Evolutionary conservation across 2,797 vertebrate genomes (phyloP).

Genomic region (Enteromius paludinosus): DNA sequence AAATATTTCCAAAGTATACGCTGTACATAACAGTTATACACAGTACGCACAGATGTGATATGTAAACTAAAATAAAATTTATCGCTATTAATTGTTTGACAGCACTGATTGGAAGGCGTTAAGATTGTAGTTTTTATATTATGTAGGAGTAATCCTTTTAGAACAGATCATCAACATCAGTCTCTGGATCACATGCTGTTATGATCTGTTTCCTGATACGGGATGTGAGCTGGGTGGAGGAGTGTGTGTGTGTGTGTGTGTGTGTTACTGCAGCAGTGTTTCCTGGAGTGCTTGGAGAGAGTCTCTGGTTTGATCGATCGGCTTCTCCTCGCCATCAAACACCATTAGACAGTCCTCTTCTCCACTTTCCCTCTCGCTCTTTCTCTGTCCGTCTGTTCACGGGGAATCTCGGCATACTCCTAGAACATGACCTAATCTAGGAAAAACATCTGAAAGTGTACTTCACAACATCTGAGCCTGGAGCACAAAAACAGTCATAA

Average conservation of each 20-base stretch:
- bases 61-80: no score
- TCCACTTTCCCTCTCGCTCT: not conserved
- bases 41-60: no score
- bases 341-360: slow-evolving; percentile 68
- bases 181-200: not conserved
- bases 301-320: slow-evolving; percentile 70
- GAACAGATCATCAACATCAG: not conserved
- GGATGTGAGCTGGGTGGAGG: not conserved
- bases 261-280: no score
- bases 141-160: not conserved
- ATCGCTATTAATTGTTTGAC: no score
- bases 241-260: not conserved
- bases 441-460: not conserved
- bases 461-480: not conserved
- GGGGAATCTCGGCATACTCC: not conserved
- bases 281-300: no score
- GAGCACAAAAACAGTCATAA: no score
- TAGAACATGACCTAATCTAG: not conserved
- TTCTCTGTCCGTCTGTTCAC: not conserved
- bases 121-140: no score
- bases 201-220: not conserved
- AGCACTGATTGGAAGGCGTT: not conserved
- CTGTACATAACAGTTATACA: no score
- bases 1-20: no score
- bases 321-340: slow-evolving; percentile 18